Evolutionary conservation across 2,113 vertebrate genomes (phyloP).

Genomic region (Anhinga rufa): DNA sequence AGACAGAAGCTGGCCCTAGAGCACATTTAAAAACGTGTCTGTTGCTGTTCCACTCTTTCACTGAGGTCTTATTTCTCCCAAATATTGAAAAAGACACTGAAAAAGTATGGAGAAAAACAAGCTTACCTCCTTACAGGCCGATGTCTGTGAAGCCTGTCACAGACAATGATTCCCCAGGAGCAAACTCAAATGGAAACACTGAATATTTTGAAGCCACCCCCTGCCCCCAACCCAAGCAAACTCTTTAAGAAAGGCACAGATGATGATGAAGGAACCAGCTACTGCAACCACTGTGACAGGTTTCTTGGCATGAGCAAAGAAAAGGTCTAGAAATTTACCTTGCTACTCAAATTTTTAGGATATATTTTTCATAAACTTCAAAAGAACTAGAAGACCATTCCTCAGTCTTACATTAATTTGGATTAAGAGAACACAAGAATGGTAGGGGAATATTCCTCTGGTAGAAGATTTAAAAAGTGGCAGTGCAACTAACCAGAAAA

Average conservation of each 20-base stretch:
- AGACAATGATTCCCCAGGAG: not conserved
- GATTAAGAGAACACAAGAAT: not conserved
- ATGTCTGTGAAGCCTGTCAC: not conserved
- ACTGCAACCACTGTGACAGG: no score
- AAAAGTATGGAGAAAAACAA: not conserved
- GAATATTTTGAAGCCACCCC: not conserved
- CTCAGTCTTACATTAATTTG: not conserved
- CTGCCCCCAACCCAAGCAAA: accelerated
- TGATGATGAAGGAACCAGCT: not conserved
- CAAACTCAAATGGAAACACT: not conserved
- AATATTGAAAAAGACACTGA: not conserved
- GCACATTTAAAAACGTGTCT: not conserved
- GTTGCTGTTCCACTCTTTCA: no score
- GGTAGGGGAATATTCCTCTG: not conserved
- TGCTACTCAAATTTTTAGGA: not conserved
- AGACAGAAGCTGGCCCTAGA: not conserved
- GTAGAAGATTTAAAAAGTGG: not conserved
- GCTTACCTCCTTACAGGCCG: not conserved
- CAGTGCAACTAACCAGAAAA: not conserved
- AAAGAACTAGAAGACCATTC: not conserved
- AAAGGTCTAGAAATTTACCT: not conserved
- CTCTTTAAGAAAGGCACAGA: not conserved
- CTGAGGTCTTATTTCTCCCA: not conserved
- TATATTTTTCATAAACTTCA: not conserved
- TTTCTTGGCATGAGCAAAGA: not conserved